Evolutionary conservation across 2,797 vertebrate genomes (phyloP).

Genomic region (Myotis pilosus): DNA sequence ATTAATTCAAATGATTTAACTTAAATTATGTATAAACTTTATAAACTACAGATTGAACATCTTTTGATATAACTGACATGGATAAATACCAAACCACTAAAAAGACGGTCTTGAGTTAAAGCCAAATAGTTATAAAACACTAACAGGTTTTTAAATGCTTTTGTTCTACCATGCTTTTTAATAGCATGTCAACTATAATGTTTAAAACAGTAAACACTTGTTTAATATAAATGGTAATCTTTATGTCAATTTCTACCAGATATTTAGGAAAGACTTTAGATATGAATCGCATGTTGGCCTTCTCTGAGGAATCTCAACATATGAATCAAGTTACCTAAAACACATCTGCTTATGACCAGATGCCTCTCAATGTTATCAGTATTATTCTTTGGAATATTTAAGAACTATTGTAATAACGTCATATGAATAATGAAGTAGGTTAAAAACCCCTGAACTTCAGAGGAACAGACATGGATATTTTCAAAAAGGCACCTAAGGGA

Average conservation of each 20-base stretch:
- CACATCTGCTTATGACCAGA: constrained; percentile 29
- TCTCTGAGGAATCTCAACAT: background rate
- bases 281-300: constrained; percentile 19
- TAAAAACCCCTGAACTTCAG: background rate
- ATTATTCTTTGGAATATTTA: constrained; percentile 19
- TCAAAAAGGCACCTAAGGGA: background rate
- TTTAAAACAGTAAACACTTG: constrained; percentile 49
- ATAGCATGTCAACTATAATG: background rate
- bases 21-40: constrained; percentile 34
- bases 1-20: constrained; percentile 40
- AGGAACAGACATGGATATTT: background rate
- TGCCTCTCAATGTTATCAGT: constrained; percentile 17
- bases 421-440: constrained; percentile 15
- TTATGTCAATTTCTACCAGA: constrained; percentile 19
- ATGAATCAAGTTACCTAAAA: constrained; percentile 35
- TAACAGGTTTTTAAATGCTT: constrained; percentile 24
- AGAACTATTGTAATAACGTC: background rate
- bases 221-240: constrained; percentile 30
- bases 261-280: constrained; percentile 34
- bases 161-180: constrained; percentile 41
- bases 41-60: constrained; percentile 12
- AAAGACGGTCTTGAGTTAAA: constrained; percentile 35
- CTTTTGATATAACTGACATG: constrained; percentile 25
- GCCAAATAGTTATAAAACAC: constrained; percentile 7
- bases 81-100: constrained; percentile 28